Conservation (phyloP, 2,113 vertebrate genomes). For the Nothoprocta pentlandii region DNA sequence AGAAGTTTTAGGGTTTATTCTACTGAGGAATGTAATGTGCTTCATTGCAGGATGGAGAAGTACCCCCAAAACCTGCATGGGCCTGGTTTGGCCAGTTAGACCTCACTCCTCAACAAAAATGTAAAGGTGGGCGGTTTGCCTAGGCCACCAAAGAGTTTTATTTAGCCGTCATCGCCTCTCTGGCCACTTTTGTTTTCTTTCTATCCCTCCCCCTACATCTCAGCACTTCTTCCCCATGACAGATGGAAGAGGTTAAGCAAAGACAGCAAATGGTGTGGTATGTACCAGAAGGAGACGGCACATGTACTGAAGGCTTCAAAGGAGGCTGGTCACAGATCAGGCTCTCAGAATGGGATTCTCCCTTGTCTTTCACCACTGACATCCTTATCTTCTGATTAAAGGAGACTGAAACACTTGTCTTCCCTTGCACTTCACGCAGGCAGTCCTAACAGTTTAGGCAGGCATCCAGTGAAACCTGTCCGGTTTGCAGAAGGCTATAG, state of each 20-base stretch:
- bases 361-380: not conserved
- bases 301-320: not conserved
- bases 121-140: not conserved
- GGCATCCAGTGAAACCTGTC: not conserved
- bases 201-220: not conserved
- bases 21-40: no score
- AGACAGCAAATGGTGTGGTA: not conserved
- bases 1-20: not conserved
- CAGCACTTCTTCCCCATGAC: not conserved
- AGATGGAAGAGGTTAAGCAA: not conserved
- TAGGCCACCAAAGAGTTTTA: not conserved
- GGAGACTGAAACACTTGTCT: not conserved
- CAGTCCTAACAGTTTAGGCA: not conserved
- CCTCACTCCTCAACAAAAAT: not conserved
- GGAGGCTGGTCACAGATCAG: not conserved
- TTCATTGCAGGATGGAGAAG: not conserved
- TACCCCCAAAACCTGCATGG: no score
- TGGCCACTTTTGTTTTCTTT: not conserved
- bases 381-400: not conserved
- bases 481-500: not conserved
- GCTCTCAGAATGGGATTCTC: not conserved
- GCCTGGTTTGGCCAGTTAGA: not conserved
- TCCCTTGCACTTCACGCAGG: not conserved
- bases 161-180: no score
- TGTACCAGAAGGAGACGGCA: fast-evolving